phyloP scores from a whole-genome alignment of 2,888 invertebrate genomes.

The Dasysyrphus albostriatus region DNA sequence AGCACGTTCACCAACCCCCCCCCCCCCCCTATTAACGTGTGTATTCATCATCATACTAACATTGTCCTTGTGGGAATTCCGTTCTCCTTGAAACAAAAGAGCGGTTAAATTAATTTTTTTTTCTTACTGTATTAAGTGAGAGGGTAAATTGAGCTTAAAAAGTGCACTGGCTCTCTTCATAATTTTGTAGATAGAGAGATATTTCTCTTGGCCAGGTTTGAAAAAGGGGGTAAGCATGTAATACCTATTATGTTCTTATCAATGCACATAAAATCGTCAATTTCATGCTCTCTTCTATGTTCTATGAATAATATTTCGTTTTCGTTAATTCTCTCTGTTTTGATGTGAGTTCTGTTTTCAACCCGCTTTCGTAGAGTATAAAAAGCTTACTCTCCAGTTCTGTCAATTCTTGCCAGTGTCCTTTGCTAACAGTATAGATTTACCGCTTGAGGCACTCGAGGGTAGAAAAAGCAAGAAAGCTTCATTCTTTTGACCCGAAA shows the following conservation, averaged over 20 bases:
- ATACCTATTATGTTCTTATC: slow-evolving; percentile 64
- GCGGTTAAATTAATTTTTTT: slow-evolving; percentile 49
- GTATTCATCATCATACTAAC: slow-evolving; percentile 64
- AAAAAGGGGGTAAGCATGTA: background rate
- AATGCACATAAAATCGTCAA: slow-evolving; percentile 52
- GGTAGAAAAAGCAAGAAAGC: slow-evolving; percentile 57
- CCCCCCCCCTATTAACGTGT: slow-evolving; percentile 56
- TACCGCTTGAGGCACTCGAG: slow-evolving; percentile 35
- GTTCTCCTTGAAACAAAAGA: slow-evolving; percentile 71
- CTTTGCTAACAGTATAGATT: slow-evolving; percentile 49
- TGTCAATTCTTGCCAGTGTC: slow-evolving; percentile 50
- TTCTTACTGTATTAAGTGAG: slow-evolving; percentile 20
- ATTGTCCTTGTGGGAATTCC: slow-evolving; percentile 72
- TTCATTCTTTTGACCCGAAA: slow-evolving; percentile 75
- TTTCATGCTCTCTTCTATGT: background rate
- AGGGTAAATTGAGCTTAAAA: slow-evolving; percentile 50
- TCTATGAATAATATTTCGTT: background rate
- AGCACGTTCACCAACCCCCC: slow-evolving; percentile 55
- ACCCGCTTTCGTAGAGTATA: slow-evolving; percentile 46
- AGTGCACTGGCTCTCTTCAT: slow-evolving; percentile 49
- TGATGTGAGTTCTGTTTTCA: slow-evolving; percentile 62
- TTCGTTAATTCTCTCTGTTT: slow-evolving; percentile 63
- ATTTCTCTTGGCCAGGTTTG: background rate
- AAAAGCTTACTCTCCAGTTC: slow-evolving; percentile 51
- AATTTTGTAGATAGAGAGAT: background rate